phyloP scores from a whole-genome alignment of 2,888 invertebrate species.

The Pediacus dermestoides region DNA sequence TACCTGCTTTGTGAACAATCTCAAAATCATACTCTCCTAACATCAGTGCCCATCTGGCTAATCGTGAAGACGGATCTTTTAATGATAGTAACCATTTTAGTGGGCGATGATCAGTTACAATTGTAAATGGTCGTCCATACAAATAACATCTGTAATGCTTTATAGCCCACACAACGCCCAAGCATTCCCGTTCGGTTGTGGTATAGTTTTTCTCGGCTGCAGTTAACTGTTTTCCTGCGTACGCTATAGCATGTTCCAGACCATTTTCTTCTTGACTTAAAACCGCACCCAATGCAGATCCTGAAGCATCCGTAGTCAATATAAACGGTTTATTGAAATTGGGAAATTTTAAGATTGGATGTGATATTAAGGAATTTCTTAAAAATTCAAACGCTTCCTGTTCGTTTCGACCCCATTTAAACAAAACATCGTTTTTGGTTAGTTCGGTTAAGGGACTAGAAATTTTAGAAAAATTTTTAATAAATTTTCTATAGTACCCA shows the following conservation, averaged over 20 bases:
- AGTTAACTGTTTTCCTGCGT: constrained; percentile 19
- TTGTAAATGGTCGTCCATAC: constrained; percentile 18
- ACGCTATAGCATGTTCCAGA: constrained; percentile 20
- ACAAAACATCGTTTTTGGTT: constrained; percentile 15
- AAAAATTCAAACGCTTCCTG: constrained; percentile 16
- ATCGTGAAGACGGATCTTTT: constrained; percentile 19
- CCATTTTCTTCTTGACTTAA: constrained; percentile 25
- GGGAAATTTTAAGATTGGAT: constrained; percentile 27
- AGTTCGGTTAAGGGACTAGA: constrained; percentile 15
- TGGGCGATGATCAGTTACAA: constrained; percentile 21
- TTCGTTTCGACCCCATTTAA: constrained; percentile 12
- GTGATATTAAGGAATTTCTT: constrained; percentile 12
- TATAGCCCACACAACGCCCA: constrained; percentile 22
- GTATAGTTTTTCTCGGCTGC: constrained; percentile 22
- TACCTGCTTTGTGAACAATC: constrained; percentile 20
- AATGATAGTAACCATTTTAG: constrained; percentile 21
- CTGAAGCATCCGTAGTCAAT: constrained; percentile 19
- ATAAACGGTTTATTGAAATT: constrained; percentile 22
- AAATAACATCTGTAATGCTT: constrained; percentile 23
- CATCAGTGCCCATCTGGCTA: constrained; percentile 20
- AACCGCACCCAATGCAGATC: constrained; percentile 27
- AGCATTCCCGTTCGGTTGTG: constrained; percentile 21
- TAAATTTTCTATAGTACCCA: constrained; percentile 19
- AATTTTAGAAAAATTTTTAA: constrained; percentile 12
- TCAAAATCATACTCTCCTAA: constrained; percentile 20